These are phyloP conservation scores for Boloria selene DNA, from an alignment of 2,888 invertebrate species.

Conservation along the genomic window DNA sequence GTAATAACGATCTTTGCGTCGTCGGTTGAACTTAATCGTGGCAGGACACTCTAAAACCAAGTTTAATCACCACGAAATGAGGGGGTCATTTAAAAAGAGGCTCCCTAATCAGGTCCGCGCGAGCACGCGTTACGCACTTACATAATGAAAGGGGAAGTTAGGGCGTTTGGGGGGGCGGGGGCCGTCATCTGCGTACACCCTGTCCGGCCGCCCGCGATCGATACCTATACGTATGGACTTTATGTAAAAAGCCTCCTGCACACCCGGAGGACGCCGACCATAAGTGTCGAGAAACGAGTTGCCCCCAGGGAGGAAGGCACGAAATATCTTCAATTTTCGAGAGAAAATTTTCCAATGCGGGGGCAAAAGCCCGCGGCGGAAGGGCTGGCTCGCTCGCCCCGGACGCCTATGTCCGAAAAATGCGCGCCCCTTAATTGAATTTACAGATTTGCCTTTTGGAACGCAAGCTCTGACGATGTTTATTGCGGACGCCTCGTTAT, in stretches of 20 bases:
- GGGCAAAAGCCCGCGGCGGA: conserved; percentile 77
- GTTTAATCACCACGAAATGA: conserved; percentile 76
- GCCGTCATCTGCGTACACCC: conserved; percentile 82
- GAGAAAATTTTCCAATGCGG: conserved; percentile 82
- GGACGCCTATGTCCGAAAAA: conserved; percentile 78
- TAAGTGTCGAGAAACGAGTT: conserved; percentile 82
- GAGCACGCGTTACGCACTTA: conserved; percentile 82
- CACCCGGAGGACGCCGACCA: conserved; percentile 80
- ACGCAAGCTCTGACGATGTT: conserved; percentile 67
- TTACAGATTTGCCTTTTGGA: conserved; percentile 79
- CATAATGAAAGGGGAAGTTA: conserved; percentile 80
- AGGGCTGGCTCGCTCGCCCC: conserved; percentile 71
- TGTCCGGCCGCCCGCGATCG: conserved; percentile 80
- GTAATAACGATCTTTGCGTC: conserved; percentile 30
- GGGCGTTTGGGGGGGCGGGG: conserved; percentile 62
- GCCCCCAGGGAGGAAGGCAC: conserved; percentile 78
- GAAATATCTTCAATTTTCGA: conserved; percentile 82
- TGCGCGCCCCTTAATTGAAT: conserved; percentile 80
- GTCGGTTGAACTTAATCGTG: conserved; percentile 53
- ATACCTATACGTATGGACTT: conserved; percentile 82
- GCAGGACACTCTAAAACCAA: conserved; percentile 73
- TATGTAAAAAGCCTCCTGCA: conserved; percentile 82
- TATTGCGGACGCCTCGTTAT: conserved; percentile 66
- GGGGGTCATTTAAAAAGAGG: conserved; percentile 82
- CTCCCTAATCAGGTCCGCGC: conserved; percentile 80